These are phyloP conservation scores for Emydura subglobosa DNA, from an alignment of 2,113 vertebrate species.

Conservation along the genomic window DNA sequence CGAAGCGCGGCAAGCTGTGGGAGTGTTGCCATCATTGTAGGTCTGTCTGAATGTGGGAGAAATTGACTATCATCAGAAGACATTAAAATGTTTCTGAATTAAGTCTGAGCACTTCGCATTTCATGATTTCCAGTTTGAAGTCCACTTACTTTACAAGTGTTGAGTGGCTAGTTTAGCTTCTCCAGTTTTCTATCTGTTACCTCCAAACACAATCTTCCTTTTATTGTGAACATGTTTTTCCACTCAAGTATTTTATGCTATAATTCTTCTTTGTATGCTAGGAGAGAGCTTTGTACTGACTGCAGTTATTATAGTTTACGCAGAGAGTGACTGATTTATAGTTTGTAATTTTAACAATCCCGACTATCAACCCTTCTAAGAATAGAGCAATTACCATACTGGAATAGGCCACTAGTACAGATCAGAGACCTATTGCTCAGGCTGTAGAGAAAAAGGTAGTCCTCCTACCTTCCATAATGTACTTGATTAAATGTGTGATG, in stretches of 20 bases:
- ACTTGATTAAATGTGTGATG: neutral
- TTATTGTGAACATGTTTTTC: neutral
- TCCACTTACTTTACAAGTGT: neutral
- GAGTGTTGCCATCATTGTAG: neutral
- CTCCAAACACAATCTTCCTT: neutral
- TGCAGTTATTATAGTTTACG: fast-evolving
- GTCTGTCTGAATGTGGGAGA: neutral
- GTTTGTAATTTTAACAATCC: fast-evolving
- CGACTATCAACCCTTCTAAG: fast-evolving
- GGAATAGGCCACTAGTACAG: fast-evolving
- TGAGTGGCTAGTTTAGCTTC: neutral
- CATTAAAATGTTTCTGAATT: neutral
- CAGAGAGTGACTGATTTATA: fast-evolving
- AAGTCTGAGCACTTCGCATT: neutral
- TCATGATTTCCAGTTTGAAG: neutral
- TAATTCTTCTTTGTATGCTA: fast-evolving
- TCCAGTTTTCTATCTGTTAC: neutral
- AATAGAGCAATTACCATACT: fast-evolving
- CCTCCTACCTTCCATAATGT: fast-evolving
- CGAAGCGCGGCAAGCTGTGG: neutral
- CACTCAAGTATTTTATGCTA: neutral
- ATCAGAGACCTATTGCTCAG: fast-evolving
- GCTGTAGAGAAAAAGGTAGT: neutral
- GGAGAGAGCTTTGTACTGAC: neutral
- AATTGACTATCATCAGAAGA: fast-evolving